Base-by-base conservation (phyloP, 2,888 invertebrate species). In the Ligdia adustata region DNA sequence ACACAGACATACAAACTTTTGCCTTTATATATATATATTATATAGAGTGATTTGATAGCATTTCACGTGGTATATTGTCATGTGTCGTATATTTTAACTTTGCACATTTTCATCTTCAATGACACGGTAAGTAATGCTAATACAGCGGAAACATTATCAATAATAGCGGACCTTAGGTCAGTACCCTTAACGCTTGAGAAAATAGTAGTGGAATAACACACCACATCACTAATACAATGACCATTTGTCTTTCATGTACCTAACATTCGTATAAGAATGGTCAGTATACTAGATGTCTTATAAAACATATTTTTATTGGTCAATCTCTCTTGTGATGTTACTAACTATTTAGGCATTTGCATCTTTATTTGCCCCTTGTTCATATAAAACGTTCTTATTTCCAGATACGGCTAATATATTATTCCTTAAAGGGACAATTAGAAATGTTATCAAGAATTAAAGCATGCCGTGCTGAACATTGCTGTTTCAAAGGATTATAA, bases 171-270 rank as follows among this genome's bases (percentile, higher is more conserved):
- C 26, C 37, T 6, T 50, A 49, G 55, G 55, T 58, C 55, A 58
- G 49, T 56, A 52, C 44, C 50, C 55, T 58, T 55, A 49, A 55
- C 58, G 58, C 55, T 52, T 58, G 53, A 55, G 55, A 49, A 57
- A 53, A 52, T 44, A 41, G 24, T 42, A 38, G 45, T 47, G 34
- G 48, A 45, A 49, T 27, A 28, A 14, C 9, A 12, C 11, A 15
- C 32, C 44, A 52, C 55, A 41, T 57, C 52, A 52, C 38, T 24
- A 55, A 35, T 24, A 24, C 15, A 13, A 13, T 20, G 27, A 14
- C n/a, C 26, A 12, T 12, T 11, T 22, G 9, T 11, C 27, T 29
- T n/a, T 6, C 4, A 33, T 18, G 6, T 18, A 18, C 6, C 18
- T 18, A 32, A 9, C 34, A 28, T 18, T 5, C 20, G 3, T 9